Conservation (phyloP, 2,113 vertebrate genomes). For the Phyllostomus discolor region DNA sequence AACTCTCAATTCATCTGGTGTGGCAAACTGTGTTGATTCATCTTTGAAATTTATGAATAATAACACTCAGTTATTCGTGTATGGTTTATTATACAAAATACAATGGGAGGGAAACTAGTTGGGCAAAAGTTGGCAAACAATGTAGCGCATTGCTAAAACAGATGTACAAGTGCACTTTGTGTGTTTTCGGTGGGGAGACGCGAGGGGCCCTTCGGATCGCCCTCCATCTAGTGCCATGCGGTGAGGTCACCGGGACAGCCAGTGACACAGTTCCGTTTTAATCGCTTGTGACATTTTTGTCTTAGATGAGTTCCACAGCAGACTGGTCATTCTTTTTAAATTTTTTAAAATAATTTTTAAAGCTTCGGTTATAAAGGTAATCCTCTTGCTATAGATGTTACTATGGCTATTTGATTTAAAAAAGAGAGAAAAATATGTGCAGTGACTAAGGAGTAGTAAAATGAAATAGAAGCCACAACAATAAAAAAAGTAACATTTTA, state of each 20-base stretch:
- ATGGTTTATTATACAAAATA: slow-evolving; percentile 18
- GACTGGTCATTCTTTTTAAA: slow-evolving; percentile 38
- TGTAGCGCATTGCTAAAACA: background rate
- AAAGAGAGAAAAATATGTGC: background rate
- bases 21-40: slow-evolving; percentile 59
- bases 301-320: background rate
- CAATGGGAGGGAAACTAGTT: background rate
- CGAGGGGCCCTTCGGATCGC: slow-evolving; percentile 51
- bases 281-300: slow-evolving; percentile 47
- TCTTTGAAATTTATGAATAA: slow-evolving; percentile 66
- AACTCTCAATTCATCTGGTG: slow-evolving; percentile 67
- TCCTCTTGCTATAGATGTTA: slow-evolving; percentile 56
- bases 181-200: background rate
- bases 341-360: slow-evolving; percentile 61
- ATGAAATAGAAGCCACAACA: slow-evolving; percentile 7
- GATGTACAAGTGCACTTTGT: slow-evolving; percentile 1
- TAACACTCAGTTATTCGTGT: background rate
- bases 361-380: slow-evolving; percentile 26
- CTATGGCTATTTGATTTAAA: background rate
- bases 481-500: background rate
- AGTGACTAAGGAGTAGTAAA: background rate
- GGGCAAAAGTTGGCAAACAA: slow-evolving; percentile 10
- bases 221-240: slow-evolving; percentile 51
- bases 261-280: slow-evolving; percentile 70
- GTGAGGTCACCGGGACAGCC: slow-evolving; percentile 69